phyloP scores from a whole-genome alignment of 53 echinoderm and acorn worm species.

The Luidia sarsii region DNA sequence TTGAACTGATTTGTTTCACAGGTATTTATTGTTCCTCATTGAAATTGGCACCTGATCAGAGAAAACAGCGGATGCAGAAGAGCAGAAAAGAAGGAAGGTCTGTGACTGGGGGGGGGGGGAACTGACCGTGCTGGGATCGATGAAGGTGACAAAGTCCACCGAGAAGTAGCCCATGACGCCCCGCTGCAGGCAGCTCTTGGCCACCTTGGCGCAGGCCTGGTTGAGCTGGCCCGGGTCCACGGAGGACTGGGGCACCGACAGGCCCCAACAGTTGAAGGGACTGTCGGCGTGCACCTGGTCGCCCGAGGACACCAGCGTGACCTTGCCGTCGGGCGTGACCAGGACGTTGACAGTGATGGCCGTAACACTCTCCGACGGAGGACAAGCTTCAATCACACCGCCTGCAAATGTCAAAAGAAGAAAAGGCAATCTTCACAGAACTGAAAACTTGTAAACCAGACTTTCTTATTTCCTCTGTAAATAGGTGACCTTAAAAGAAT shows the following conservation, averaged over 20 bases:
- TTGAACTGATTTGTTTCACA: background rate
- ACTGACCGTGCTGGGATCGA: constrained; percentile 77
- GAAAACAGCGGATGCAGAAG: background rate
- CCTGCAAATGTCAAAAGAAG: constrained; percentile 40
- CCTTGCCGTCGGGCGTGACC: constrained; percentile 73
- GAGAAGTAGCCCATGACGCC: constrained; percentile 89
- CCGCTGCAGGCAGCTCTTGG: constrained; percentile 79
- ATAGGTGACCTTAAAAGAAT: no score
- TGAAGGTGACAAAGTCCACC: constrained; percentile 98
- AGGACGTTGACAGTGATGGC: constrained; percentile 89
- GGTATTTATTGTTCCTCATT: no score
- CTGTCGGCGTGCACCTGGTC: constrained; percentile 95
- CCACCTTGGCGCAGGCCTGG: constrained; percentile 75
- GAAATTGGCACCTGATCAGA: background rate
- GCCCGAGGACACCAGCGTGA: constrained; percentile 76
- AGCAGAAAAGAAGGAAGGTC: background rate
- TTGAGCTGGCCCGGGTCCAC: constrained; percentile 80
- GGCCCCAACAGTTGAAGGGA: constrained; percentile 90
- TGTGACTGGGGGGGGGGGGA: no score
- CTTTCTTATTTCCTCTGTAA: no score
- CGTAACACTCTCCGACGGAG: constrained; percentile 92
- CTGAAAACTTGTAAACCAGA: background rate
- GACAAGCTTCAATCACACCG: constrained; percentile 96
- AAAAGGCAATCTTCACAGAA: background rate
- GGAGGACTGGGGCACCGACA: constrained; percentile 92